phyloP scores from a whole-genome alignment of 2,888 invertebrate genomes.

The Adineta ricciae region DNA sequence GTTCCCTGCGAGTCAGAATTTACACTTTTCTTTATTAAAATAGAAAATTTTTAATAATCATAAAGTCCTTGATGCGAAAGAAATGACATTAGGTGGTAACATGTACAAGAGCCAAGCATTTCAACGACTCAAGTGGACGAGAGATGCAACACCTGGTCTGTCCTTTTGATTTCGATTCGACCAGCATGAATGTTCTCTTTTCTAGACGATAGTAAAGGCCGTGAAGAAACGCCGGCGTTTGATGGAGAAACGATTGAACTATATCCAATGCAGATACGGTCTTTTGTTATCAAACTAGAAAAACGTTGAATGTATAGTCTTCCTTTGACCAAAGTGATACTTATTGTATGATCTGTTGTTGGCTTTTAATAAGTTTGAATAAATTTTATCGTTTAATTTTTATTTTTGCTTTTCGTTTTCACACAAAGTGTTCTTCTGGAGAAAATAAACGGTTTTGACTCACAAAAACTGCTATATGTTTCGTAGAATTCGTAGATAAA shows the following conservation, averaged over 20 bases:
- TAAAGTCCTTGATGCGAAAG: background rate
- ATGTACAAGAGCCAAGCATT: constrained; percentile 22
- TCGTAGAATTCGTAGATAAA: no score
- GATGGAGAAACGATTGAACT: background rate
- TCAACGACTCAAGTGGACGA: background rate
- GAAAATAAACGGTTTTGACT: no score
- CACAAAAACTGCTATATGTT: no score
- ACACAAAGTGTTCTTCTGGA: no score
- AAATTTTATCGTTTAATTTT: background rate
- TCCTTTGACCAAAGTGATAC: background rate
- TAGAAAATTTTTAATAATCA: background rate
- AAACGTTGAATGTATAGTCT: background rate
- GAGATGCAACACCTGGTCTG: background rate
- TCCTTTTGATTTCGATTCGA: background rate
- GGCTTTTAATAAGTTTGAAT: background rate
- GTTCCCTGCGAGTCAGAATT: no score
- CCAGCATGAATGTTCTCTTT: background rate
- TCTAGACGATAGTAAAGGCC: background rate
- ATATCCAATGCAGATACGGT: constrained; percentile 33
- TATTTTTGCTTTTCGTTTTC: background rate
- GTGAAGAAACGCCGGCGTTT: background rate
- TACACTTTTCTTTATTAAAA: no score
- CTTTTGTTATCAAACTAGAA: constrained; percentile 16
- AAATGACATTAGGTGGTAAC: constrained; percentile 29
- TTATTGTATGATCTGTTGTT: background rate